Evolutionary conservation across 2,888 invertebrate genomes (phyloP).

Genomic region (Mimas tiliae): DNA sequence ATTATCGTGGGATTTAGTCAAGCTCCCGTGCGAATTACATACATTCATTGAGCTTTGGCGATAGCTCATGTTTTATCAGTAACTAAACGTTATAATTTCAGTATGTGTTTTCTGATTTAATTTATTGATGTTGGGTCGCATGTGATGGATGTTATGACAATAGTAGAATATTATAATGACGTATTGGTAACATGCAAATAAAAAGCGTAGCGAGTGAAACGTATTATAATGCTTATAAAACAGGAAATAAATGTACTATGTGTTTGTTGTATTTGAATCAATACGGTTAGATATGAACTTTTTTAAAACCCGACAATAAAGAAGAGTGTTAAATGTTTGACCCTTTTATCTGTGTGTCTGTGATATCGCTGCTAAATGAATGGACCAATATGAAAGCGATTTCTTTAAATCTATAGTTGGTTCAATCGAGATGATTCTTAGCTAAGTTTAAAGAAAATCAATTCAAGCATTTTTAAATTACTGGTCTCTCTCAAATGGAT

Average conservation of each 20-base stretch:
- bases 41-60: constrained; percentile 52
- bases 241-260: neutral
- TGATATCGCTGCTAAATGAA: too few species aligned
- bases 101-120: constrained; percentile 8
- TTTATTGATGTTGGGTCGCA: neutral
- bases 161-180: neutral
- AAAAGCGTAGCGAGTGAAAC: neutral
- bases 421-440: too few species aligned
- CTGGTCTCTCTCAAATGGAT: too few species aligned
- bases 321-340: too few species aligned
- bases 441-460: too few species aligned
- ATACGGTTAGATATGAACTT: too few species aligned
- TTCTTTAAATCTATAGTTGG: too few species aligned
- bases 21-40: constrained; percentile 63
- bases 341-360: too few species aligned
- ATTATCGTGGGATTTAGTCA: constrained; percentile 75
- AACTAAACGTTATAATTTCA: constrained; percentile 9
- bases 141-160: constrained; percentile 4
- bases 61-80: constrained; percentile 38
- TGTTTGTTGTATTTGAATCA: too few species aligned
- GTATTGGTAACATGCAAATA: neutral
- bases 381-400: too few species aligned
- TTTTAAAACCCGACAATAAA: too few species aligned
- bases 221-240: neutral
- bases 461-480: too few species aligned